Conservation (phyloP, 2,797 vertebrate genomes). For the Mionectes olivaceus region DNA sequence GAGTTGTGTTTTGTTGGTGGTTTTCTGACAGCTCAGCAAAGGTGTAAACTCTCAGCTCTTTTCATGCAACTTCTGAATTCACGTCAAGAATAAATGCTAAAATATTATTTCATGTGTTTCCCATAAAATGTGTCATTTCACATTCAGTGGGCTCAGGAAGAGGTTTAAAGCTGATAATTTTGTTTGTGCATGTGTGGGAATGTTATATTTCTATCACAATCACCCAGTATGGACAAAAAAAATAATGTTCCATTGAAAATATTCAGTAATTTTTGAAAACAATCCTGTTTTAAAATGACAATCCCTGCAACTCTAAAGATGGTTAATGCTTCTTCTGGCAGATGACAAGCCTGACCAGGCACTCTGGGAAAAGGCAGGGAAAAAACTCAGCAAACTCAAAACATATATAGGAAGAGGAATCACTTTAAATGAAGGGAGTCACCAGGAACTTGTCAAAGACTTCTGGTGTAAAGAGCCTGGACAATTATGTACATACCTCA, state of each 20-base stretch:
- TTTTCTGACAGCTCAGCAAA: neutral
- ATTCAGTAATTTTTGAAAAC: neutral
- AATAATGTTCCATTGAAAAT: neutral
- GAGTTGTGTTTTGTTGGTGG: neutral
- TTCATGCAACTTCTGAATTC: neutral
- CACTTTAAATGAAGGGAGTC: neutral
- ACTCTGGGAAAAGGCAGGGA: neutral
- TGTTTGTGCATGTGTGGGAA: neutral
- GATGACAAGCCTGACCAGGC: neutral
- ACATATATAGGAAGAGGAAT: neutral
- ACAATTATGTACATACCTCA: slow-evolving; percentile 18
- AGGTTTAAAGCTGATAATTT: neutral
- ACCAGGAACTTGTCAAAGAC: neutral
- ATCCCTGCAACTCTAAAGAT: neutral
- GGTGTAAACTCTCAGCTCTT: neutral
- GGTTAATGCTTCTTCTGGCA: neutral
- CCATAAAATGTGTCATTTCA: neutral
- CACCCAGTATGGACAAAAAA: neutral
- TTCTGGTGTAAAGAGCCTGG: neutral
- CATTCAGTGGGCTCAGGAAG: neutral
- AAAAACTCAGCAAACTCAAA: neutral
- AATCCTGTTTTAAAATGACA: neutral
- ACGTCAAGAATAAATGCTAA: neutral
- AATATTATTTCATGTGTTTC: neutral
- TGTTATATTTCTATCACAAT: neutral